phyloP scores from a whole-genome alignment of 2,797 vertebrate species.

The Dendrocincla tyrannina region DNA sequence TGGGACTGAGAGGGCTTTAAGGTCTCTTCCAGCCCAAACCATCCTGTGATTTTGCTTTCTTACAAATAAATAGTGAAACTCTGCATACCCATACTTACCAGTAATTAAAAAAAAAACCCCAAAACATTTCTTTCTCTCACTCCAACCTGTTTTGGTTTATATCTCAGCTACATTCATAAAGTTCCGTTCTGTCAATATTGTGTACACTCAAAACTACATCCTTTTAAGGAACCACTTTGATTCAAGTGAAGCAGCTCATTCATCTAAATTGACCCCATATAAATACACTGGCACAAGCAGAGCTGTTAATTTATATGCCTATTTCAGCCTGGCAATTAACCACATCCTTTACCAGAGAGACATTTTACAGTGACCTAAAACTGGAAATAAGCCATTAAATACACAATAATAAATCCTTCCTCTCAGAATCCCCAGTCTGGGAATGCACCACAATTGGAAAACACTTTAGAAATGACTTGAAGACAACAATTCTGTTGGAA shows the following conservation, averaged over 20 bases:
- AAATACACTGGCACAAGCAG: background rate
- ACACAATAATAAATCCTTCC: background rate
- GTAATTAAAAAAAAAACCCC: background rate
- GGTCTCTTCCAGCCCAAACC: background rate
- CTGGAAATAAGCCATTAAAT: background rate
- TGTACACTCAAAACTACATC: background rate
- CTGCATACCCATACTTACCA: background rate
- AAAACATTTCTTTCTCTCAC: background rate
- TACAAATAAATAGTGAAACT: background rate
- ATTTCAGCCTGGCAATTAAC: background rate
- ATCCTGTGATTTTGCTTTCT: background rate
- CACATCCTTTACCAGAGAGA: background rate
- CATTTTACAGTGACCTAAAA: background rate
- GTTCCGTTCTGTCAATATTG: background rate
- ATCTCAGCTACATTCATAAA: background rate
- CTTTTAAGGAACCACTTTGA: background rate
- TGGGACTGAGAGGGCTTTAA: fast-evolving
- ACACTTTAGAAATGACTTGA: background rate
- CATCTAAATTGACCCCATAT: background rate
- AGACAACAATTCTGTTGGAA: background rate
- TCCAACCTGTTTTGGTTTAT: background rate
- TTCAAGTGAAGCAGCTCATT: background rate
- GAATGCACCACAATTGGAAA: background rate
- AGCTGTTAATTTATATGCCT: background rate
- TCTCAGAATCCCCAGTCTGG: background rate